A percentile compares a stretch with the other conserved stretches of the same genome.
phyloP scores from a whole-genome alignment of 2,797 vertebrate species.

The Notoglanidium macrostoma region DNA sequence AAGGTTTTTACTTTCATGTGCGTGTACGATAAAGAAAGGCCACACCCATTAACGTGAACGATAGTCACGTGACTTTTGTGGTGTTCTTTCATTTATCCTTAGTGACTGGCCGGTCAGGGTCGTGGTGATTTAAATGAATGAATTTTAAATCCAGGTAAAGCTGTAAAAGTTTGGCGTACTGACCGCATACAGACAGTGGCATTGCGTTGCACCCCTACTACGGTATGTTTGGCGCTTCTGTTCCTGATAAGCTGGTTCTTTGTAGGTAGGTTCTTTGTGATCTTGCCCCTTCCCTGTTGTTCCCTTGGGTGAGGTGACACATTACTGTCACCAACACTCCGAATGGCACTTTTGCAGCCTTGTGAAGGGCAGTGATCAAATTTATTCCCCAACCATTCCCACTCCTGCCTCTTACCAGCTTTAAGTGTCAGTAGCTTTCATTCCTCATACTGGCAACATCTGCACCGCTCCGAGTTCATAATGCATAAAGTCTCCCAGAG shows the following conservation, averaged over 20 bases:
- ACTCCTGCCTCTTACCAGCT: slow-evolving; percentile 26
- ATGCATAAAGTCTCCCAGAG: slow-evolving; percentile 32
- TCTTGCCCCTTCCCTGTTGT: not conserved
- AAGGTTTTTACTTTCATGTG: not conserved
- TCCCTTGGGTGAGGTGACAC: not conserved
- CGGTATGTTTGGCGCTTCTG: not conserved
- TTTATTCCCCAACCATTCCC: slow-evolving; percentile 31
- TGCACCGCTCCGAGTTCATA: slow-evolving; percentile 20
- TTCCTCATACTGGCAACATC: slow-evolving; percentile 38
- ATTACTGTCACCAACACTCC: slow-evolving; percentile 30
- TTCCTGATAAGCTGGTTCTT: not conserved
- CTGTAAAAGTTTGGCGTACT: not conserved
- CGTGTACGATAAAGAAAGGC: not conserved
- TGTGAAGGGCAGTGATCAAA: slow-evolving; percentile 41
- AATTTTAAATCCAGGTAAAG: not conserved
- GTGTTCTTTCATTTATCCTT: not conserved
- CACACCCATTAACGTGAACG: not conserved
- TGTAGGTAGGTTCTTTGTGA: too few relatives aligned
- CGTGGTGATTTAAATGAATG: not conserved
- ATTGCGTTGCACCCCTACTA: too few relatives aligned
- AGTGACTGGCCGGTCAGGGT: not conserved
- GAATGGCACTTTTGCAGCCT: slow-evolving; percentile 32
- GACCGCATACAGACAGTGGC: not conserved
- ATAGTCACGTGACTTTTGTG: not conserved
- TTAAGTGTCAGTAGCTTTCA: slow-evolving; percentile 39